Evolutionary conservation across 2,113 vertebrate genomes (phyloP), one percentile per base, ranked within the genome.

Genomic region (pig (Sus scrofa)): DNA sequence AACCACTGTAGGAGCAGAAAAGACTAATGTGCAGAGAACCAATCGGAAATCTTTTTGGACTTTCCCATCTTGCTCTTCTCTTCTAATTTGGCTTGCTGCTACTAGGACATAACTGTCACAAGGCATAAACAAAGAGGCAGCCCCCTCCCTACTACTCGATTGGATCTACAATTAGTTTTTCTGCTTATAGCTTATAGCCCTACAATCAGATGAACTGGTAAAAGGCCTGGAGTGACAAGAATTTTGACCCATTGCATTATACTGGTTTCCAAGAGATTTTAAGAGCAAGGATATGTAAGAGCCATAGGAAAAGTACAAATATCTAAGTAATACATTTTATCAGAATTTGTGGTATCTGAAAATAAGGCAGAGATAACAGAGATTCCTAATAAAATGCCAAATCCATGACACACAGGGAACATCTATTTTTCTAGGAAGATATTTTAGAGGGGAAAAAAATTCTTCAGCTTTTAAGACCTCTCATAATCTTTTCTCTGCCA

Each of bases 321-420:
- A 56, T 94, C 50, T 20, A 87, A 84, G 56, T 79, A 88, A 37
- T 60, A 63, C 88, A 77, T 50, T 77, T 92, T 79, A 86, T 68
- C 20, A 74, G 27, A 91, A 74, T 24, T n/a, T 89, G 67, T 54
- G 10, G 3, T 85, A 1, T 67, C 77, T 94, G 63, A 62, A 84
- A 91, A 60, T 74, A 67, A 88, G 37, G 1, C 32, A 74, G 22
- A 73, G 27, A 88, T 60, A 91, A 85, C 20, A 63, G 39, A 60
- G 39, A 79, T 56, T 79, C 19, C 20, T 73, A 26, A 60, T 71
- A 67, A 73, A 88, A 87, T 60, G 20, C 10, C 24, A 88, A 71
- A 62, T 34, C 24, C 24, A 19, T 1, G 19, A 90, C 19, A 26
- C 54, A 75, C 24, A 77, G 30, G 75, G 18, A 52, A 71, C 71